phyloP scores from a whole-genome alignment of 2,797 vertebrate species.

The Pyrocephalus nanus region DNA sequence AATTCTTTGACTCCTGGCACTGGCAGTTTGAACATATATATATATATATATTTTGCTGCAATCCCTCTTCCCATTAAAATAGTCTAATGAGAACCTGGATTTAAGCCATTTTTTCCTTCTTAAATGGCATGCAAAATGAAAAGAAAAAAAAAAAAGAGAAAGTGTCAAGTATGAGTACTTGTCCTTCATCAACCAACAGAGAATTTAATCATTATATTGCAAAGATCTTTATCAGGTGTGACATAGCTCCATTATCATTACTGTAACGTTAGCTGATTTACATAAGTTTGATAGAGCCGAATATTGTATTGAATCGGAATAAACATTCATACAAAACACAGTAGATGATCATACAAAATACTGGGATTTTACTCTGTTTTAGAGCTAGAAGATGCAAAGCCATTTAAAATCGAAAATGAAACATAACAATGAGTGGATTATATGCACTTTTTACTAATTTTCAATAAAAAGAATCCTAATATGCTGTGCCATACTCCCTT shows the following conservation, averaged over 20 bases:
- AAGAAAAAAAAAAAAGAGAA: background rate
- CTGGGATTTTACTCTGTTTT: background rate
- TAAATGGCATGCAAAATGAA: background rate
- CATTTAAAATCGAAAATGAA: background rate
- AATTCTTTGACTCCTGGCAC: conserved; percentile 14
- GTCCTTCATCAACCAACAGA: background rate
- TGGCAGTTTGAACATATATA: background rate
- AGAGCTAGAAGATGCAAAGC: background rate
- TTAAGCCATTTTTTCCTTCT: background rate
- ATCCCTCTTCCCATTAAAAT: background rate
- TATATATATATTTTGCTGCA: background rate
- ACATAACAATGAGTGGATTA: background rate
- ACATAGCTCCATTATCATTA: background rate
- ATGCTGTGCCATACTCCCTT: background rate
- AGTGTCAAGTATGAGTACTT: background rate
- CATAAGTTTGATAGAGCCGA: background rate
- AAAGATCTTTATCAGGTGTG: background rate
- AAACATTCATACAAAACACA: background rate
- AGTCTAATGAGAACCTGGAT: background rate
- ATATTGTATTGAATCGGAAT: background rate
- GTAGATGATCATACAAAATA: background rate
- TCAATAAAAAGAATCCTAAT: background rate
- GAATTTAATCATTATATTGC: background rate
- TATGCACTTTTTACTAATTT: background rate
- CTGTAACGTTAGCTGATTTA: background rate